These are phyloP conservation scores for Phasianus colchicus DNA, from an alignment of 2,113 vertebrate species.

Conservation along the genomic window DNA sequence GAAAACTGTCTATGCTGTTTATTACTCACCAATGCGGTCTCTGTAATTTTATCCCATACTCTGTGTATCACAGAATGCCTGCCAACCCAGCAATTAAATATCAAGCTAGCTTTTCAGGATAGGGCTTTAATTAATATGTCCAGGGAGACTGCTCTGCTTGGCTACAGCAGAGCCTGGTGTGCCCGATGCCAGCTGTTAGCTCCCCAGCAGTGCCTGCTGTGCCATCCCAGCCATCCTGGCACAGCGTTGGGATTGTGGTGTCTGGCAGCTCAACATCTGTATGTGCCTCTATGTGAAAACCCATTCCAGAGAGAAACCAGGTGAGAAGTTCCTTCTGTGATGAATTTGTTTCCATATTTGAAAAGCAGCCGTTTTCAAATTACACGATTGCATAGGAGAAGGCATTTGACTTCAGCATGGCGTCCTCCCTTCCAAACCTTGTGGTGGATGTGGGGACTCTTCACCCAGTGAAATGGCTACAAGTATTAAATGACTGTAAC, in stretches of 20 bases:
- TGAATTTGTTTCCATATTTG: neutral
- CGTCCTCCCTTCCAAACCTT: neutral
- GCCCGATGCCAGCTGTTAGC: neutral
- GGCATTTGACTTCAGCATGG: neutral
- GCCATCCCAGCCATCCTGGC: neutral
- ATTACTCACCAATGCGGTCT: neutral
- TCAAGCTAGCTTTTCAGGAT: neutral
- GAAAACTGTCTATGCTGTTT: neutral
- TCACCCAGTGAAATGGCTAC: neutral
- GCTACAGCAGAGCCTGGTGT: neutral
- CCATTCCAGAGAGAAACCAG: neutral
- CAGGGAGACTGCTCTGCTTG: neutral
- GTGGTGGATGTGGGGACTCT: neutral
- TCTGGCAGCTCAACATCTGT: neutral
- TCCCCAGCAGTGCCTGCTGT: neutral
- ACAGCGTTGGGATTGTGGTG: rapidly evolving
- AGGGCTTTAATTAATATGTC: neutral
- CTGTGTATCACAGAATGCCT: neutral
- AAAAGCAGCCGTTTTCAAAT: neutral
- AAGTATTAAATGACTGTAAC: neutral
- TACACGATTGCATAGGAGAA: neutral
- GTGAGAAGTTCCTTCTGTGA: neutral
- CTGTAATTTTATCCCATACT: neutral
- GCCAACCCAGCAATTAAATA: conserved; percentile 12
- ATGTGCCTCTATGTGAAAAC: neutral